Base-by-base conservation (phyloP, 2,797 vertebrate species). In the Halcyon smyrnensis region DNA sequence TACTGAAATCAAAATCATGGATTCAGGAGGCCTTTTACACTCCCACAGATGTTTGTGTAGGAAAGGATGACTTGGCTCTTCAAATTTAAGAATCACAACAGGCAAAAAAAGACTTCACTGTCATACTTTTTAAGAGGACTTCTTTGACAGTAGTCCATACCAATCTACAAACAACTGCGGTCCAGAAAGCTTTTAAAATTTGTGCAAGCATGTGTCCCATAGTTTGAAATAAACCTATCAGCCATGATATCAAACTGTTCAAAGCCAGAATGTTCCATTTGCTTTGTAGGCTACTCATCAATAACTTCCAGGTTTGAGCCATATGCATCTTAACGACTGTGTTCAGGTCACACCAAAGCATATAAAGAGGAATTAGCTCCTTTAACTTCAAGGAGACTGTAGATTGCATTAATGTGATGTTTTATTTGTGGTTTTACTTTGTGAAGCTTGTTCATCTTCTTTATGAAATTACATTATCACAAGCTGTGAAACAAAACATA, bases 41-140 rank as follows among this genome's bases (percentile, higher is more conserved):
- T 91, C 77, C 91, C 70, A 82, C 77, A 43, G 63, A 43, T 95
- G 60, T 79, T 94, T 86, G 70, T 91, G 85, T 91, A 79, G 60
- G 56, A 89, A 92, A 93, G 39, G 62, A 86, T 87, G 62, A 93
- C 46, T 90, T 76, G 76, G 69, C 54, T 85, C 45, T 78, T 79
- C 23, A 25, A 63, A 94, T 93, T 82, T 70, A 71, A 90, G 79
- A 95, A 41, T 81, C 62, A 53, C 70, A 96, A 50, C 43, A 91
- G 62, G n/a, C 74, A 37, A 75, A 30, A 84, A 84, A 63, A 70
- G n/a, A 78, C 12, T 64, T 87, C 8, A 3, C 62, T 80, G 39
- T 70, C 68, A 56, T 56, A 69, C 34, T 85, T 81, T 16, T 84
- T 57, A 88, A 84, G 45, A 74, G 15, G 13, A 59, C 45, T 71